Conservation (phyloP, 2,888 invertebrate genomes). For the Drosophila lacicola region DNA sequence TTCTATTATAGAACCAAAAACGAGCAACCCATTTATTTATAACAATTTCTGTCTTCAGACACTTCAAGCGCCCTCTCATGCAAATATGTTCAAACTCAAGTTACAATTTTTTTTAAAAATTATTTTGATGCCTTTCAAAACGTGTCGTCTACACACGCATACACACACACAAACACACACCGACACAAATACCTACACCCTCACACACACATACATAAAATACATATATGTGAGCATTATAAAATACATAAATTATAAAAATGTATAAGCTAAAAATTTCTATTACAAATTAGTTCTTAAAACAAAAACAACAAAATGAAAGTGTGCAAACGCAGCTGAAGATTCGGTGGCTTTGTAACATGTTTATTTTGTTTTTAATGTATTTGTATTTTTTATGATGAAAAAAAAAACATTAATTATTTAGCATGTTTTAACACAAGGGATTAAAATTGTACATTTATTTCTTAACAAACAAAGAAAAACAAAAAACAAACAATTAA, state of each 20-base stretch:
- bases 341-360: constrained; percentile 13
- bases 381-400: constrained; percentile 22
- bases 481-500: constrained; percentile 19
- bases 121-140: constrained; percentile 48
- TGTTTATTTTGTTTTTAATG: constrained; percentile 13
- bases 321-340: constrained; percentile 9
- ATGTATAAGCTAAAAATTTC: constrained; percentile 23
- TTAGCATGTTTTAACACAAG: constrained; percentile 75
- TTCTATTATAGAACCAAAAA: constrained; percentile 42
- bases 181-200: constrained; percentile 19
- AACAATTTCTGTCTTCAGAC: constrained; percentile 4
- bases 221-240: constrained; percentile 61
- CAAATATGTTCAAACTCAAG: constrained; percentile 17
- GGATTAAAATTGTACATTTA: constrained; percentile 79
- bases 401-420: constrained; percentile 30
- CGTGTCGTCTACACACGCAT: constrained; percentile 39
- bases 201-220: constrained; percentile 20
- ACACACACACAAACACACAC: constrained; percentile 25
- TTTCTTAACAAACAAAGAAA: constrained; percentile 45
- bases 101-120: constrained; percentile 16
- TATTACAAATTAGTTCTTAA: constrained; percentile 67
- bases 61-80: constrained; percentile 12
- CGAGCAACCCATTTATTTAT: constrained; percentile 37
- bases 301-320: constrained; percentile 3
- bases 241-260: constrained; percentile 59